Base-by-base conservation (phyloP, 2,888 invertebrate genomes). In the Chrysotoxum bicinctum region DNA sequence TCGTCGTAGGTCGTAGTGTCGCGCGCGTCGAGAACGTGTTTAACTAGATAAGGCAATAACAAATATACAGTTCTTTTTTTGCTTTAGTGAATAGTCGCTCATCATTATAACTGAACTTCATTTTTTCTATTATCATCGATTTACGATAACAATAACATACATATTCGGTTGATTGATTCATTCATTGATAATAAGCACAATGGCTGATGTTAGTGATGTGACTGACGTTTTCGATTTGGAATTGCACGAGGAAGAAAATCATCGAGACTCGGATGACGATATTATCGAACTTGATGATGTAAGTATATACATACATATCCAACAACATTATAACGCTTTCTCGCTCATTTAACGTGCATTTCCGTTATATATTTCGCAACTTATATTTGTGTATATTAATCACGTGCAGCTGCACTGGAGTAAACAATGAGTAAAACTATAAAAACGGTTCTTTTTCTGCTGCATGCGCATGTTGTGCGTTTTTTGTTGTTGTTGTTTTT, bases 221-320 rank as follows among this genome's bases (percentile, higher is more conserved):
- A 91, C 88, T 87, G 97, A 96, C 93, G 96, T 98, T 92, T 98
- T 98, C 93, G 97, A 98, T 94, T 95, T 98, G 92, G 98, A 98
- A 93, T 94, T 98, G 91, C 95, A 95, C 90, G 95, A 95, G 90
- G 95, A 94, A 90, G 95, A 96, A 92, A 95, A 96, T 91, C 96
- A 96, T 90, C 93, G 93, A 72, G 91, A 92, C 87, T 91, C 92
- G 58, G 96, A 97, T 89, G 97, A 98, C 91, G 98, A 98, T 93
- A 95, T 95, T 91, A 96, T 97, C 91, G 97, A 97, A 91, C 93
- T 95, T 88, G 96, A 97, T 93, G 96, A 96, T 95, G 98, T 97
- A 94, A 94, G 92, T 91, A 88, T 56, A 2, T 43, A 8, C 43
- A 43, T 16, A 45, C n/a, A 64, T 19, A 21, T 10, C 2, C n/a